phyloP scores from a whole-genome alignment of 2,797 vertebrate genomes.

The Chaetophractus vellerosus region DNA sequence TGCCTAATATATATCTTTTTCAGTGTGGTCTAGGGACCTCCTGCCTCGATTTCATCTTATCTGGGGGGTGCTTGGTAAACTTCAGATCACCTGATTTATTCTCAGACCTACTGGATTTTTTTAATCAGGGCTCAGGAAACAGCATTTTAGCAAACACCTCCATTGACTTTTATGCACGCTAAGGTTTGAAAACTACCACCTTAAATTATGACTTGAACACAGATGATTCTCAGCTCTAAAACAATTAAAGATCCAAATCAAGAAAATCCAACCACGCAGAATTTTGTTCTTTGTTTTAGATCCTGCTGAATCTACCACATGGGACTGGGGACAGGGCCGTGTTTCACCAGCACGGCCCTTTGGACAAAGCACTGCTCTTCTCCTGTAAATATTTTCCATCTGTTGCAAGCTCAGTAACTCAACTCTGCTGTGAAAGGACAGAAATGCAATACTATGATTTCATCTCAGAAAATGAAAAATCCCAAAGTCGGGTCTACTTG shows the following conservation, averaged over 20 bases:
- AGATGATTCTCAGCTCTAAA: not conserved
- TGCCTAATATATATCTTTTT: not conserved
- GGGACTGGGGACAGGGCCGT: not conserved
- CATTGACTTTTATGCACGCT: not conserved
- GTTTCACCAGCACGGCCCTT: not conserved
- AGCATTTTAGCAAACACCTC: not conserved
- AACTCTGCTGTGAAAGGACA: not conserved
- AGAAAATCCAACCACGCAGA: not conserved
- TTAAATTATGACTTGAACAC: not conserved
- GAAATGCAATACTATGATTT: not conserved
- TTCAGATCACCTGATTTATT: not conserved
- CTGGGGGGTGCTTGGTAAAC: not conserved
- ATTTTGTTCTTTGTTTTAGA: not conserved
- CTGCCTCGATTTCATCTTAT: not conserved
- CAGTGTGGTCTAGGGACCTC: not conserved
- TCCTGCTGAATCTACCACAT: not conserved
- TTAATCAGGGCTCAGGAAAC: not conserved
- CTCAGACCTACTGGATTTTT: not conserved
- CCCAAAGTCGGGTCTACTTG: not conserved
- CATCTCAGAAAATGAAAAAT: not conserved
- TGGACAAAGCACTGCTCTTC: not conserved
- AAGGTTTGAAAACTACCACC: not conserved
- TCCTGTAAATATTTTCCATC: not conserved
- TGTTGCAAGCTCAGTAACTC: not conserved
- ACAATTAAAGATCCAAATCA: not conserved